Percentiles rank a stretch among this genome's conserved stretches.
Evolutionary conservation across 2,888 invertebrate species (phyloP).

Genomic region (Boloria selene): DNA sequence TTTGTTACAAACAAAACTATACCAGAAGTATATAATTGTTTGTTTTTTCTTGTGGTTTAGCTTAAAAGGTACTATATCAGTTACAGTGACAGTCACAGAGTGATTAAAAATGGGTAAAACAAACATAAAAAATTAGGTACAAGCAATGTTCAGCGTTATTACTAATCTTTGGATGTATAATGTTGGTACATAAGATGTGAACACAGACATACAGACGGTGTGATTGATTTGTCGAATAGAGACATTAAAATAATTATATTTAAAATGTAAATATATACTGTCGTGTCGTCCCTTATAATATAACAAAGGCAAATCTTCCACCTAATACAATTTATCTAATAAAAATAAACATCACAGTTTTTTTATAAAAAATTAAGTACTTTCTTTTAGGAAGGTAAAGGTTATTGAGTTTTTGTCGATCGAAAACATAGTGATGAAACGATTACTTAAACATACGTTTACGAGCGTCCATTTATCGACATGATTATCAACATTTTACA

Average conservation of each 20-base stretch:
- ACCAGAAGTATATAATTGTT: too few species aligned
- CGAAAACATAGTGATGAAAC: too few species aligned
- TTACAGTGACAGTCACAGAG: too few species aligned
- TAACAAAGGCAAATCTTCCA: constrained; percentile 8
- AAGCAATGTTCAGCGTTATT: constrained; percentile 3
- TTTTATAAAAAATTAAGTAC: constrained; percentile 18
- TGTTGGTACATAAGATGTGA: too few species aligned
- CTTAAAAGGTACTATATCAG: too few species aligned
- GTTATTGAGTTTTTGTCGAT: too few species aligned
- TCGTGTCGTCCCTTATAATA: not conserved
- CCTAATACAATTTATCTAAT: constrained; percentile 10
- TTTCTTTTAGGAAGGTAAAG: not conserved
- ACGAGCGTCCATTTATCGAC: too few species aligned
- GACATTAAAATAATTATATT: not conserved
- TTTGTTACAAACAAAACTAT: too few species aligned
- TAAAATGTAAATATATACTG: not conserved
- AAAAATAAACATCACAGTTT: constrained; percentile 28
- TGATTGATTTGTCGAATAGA: not conserved
- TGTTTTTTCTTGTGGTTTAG: too few species aligned
- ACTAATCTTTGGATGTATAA: constrained; percentile 11
- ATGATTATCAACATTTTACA: too few species aligned
- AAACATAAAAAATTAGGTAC: not conserved
- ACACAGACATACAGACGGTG: not conserved
- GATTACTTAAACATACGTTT: too few species aligned
- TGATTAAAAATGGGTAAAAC: too few species aligned